Evolutionary conservation across 2,797 vertebrate species (phyloP).

Genomic region (Esox masquinongy): DNA sequence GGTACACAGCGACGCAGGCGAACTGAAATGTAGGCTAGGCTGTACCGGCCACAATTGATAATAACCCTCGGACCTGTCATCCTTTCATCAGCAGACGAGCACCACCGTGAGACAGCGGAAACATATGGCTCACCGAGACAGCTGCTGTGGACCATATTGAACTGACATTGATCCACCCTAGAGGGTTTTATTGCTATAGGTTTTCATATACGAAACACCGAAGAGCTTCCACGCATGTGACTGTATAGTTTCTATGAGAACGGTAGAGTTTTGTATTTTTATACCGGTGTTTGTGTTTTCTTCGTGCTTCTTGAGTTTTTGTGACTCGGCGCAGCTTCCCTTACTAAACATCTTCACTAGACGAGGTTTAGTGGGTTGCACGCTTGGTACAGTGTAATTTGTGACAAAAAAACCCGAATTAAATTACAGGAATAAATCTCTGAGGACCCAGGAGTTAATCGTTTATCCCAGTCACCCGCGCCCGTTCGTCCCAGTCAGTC

Average conservation of each 20-base stretch:
- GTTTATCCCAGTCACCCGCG: background rate
- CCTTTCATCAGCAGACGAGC: background rate
- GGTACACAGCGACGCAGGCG: background rate
- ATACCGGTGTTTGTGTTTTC: background rate
- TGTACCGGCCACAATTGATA: background rate
- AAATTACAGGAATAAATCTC: constrained; percentile 59
- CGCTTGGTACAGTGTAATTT: background rate
- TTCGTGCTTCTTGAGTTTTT: background rate
- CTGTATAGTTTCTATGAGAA: background rate
- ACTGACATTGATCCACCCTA: background rate
- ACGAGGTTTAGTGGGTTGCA: constrained; percentile 46
- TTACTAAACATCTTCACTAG: constrained; percentile 49
- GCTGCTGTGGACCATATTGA: background rate
- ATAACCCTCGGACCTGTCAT: background rate
- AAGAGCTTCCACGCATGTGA: background rate
- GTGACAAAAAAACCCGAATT: constrained; percentile 45
- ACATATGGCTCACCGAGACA: constrained; percentile 1
- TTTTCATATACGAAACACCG: background rate
- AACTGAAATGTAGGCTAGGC: background rate
- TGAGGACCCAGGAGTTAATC: constrained; percentile 20
- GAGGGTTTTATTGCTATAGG: background rate
- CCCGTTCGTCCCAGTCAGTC: background rate
- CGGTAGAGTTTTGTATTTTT: background rate
- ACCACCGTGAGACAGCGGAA: background rate
- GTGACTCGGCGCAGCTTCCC: background rate